Evolutionary conservation across 1,140 invertebrate genomes (phyloP).

Genomic region (Drosophila lacteicornis): DNA sequence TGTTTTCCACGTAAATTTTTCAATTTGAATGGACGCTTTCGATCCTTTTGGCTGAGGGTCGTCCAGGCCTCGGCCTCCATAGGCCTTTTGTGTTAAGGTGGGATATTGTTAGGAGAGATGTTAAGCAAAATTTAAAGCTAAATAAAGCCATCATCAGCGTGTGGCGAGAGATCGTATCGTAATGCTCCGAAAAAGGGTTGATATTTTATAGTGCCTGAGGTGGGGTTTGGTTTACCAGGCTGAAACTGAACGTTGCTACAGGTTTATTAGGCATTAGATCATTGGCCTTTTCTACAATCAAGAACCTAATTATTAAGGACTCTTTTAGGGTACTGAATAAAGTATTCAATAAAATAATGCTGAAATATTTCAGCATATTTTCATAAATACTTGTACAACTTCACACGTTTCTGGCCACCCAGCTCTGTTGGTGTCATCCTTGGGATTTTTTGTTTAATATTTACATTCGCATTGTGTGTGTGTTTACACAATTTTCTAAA

Average conservation of each 20-base stretch:
- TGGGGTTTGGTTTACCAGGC: not conserved
- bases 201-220: constrained; percentile 14
- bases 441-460: constrained; percentile 43
- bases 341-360: not conserved
- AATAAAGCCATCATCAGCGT: constrained; percentile 50
- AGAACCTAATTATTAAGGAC: not conserved
- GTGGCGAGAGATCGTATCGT: constrained; percentile 33
- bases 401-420: not conserved
- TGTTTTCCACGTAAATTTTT: constrained; percentile 83
- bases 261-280: too few relatives aligned
- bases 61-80: not conserved
- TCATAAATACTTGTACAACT: too few relatives aligned
- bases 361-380: too few relatives aligned
- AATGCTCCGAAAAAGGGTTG: constrained; percentile 17
- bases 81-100: constrained; percentile 51
- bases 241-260: not conserved
- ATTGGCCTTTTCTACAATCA: not conserved
- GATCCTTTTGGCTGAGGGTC: constrained; percentile 32
- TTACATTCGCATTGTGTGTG: constrained; percentile 48
- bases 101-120: constrained; percentile 48
- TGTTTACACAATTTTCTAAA: constrained; percentile 49
- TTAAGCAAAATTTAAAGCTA: constrained; percentile 55
- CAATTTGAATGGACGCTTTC: constrained; percentile 77
- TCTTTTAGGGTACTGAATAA: not conserved
- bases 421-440: constrained; percentile 39